phyloP scores from a whole-genome alignment of 2,113 vertebrate species.

The Corythaixoides concolor region DNA sequence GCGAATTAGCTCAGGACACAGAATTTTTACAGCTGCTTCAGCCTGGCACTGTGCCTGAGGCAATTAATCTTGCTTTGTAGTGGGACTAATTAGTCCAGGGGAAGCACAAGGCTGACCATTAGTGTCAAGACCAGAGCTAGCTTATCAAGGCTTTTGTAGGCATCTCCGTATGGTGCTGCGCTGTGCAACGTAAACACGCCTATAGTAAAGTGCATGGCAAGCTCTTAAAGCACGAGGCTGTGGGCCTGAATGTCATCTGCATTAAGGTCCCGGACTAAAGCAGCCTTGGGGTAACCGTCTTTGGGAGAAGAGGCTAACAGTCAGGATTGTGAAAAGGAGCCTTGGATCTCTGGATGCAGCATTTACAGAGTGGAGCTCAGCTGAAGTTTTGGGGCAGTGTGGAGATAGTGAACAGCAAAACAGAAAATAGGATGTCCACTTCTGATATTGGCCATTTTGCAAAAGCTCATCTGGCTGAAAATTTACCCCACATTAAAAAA shows the following conservation, averaged over 20 bases:
- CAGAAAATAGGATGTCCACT: background rate
- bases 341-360: background rate
- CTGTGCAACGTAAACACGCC: background rate
- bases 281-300: background rate
- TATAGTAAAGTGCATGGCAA: background rate
- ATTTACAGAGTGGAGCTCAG: background rate
- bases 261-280: background rate
- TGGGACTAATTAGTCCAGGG: background rate
- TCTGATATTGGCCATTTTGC: background rate
- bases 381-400: background rate
- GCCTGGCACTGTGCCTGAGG: background rate
- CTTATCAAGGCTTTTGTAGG: background rate
- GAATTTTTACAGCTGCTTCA: background rate
- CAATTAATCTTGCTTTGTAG: constrained; percentile 1
- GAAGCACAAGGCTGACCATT: background rate
- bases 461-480: background rate
- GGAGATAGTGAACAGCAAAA: background rate
- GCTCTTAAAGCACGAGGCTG: background rate
- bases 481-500: background rate
- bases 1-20: background rate
- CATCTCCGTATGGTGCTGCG: background rate
- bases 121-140: background rate
- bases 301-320: background rate
- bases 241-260: background rate
- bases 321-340: background rate